Conservation (phyloP, 2,888 invertebrate genomes). For the Drosophila mulleri region DNA sequence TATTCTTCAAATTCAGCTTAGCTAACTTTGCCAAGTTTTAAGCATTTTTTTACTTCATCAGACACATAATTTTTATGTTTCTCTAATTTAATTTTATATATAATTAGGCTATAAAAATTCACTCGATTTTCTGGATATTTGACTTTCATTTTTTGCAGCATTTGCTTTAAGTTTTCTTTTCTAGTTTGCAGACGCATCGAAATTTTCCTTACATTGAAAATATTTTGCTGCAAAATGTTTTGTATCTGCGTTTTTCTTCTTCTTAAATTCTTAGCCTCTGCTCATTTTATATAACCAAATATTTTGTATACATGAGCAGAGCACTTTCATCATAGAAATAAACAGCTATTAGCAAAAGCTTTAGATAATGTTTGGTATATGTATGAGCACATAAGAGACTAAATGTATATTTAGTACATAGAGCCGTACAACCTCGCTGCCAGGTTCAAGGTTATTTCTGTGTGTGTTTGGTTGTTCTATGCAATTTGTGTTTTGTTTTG, state of each 20-base stretch:
- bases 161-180: background rate
- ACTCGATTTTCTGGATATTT: background rate
- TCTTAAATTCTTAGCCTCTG: background rate
- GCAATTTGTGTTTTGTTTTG: slow-evolving; percentile 34
- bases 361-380: slow-evolving; percentile 10
- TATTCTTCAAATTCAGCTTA: background rate
- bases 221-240: slow-evolving; percentile 7
- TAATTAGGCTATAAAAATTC: too few species aligned
- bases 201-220: background rate
- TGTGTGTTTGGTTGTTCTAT: slow-evolving; percentile 43
- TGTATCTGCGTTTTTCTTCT: background rate
- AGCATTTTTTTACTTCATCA: background rate
- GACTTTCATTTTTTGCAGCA: background rate
- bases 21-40: background rate
- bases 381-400: slow-evolving; percentile 5
- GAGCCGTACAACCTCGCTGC: slow-evolving; percentile 58
- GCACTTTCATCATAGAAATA: slow-evolving; percentile 9
- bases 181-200: background rate
- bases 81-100: background rate
- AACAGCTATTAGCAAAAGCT: slow-evolving; percentile 35
- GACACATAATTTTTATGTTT: background rate
- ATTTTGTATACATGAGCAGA: slow-evolving; percentile 16
- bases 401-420: slow-evolving; percentile 4
- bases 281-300: slow-evolving; percentile 11
- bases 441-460: slow-evolving; percentile 72